These are phyloP conservation scores for Hedychridium roseum DNA, from an alignment of 2,888 invertebrate genomes.

Conservation along the genomic window DNA sequence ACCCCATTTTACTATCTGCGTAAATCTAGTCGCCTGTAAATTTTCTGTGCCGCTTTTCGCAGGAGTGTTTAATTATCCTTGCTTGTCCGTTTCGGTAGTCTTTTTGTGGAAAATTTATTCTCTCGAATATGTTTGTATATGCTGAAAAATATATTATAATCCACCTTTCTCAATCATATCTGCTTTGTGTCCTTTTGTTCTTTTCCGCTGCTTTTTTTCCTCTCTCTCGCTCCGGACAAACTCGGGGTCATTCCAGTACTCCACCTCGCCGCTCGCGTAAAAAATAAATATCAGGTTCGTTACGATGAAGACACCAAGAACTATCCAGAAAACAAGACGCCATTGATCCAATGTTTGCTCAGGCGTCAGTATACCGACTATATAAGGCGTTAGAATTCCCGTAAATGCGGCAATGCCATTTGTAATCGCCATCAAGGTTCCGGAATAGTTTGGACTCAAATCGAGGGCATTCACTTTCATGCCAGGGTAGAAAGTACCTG, in stretches of 20 bases:
- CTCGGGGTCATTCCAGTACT: constrained; percentile 77
- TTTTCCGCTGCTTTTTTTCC: constrained; percentile 22
- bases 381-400: constrained; percentile 75
- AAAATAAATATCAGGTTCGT: constrained; percentile 76
- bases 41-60: no score
- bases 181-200: neutral
- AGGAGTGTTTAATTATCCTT: no score
- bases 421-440: constrained; percentile 64
- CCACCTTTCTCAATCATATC: neutral
- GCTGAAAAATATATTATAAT: no score
- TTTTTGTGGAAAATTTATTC: no score
- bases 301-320: constrained; percentile 72
- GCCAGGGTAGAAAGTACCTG: constrained; percentile 63
- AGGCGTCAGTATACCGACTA: constrained; percentile 71
- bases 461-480: constrained; percentile 66
- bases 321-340: constrained; percentile 83
- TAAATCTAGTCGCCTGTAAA: no score
- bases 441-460: constrained; percentile 65
- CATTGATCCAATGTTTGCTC: constrained; percentile 68
- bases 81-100: no score
- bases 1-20: no score
- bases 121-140: no score
- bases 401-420: constrained; percentile 76
- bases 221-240: constrained; percentile 40
- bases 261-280: constrained; percentile 78